Percentiles rank a stretch among this genome's conserved stretches.
Evolutionary conservation across 2,113 vertebrate species (phyloP).

Genomic region (Pitta sordida): DNA sequence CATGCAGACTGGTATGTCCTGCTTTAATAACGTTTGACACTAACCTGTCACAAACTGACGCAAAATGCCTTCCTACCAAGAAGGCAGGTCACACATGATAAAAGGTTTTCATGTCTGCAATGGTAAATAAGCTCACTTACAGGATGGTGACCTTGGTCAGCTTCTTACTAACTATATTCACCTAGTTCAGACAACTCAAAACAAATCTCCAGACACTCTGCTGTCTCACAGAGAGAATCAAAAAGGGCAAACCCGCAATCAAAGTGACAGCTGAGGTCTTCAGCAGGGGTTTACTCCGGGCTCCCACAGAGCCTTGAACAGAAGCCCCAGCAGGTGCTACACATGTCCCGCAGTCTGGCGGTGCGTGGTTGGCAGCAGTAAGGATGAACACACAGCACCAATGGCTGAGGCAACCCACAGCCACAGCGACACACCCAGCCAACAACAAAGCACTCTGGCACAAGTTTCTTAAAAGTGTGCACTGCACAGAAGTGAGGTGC

Average conservation of each 20-base stretch:
- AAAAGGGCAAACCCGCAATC: constrained; percentile 74
- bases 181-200: constrained; percentile 67
- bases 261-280: constrained; percentile 71
- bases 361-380: background rate
- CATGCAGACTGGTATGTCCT: background rate
- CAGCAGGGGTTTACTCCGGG: constrained; percentile 40
- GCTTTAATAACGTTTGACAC: background rate
- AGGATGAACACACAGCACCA: background rate
- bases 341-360: background rate
- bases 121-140: constrained; percentile 49
- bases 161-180: constrained; percentile 65
- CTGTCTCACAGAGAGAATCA: constrained; percentile 70
- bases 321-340: constrained; percentile 66
- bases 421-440: background rate
- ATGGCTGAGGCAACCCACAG: rapidly evolving
- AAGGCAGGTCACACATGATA: constrained; percentile 5
- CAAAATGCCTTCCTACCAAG: background rate
- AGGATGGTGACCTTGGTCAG: constrained; percentile 46
- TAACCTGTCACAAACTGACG: background rate
- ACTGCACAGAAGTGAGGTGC: background rate
- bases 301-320: constrained; percentile 61
- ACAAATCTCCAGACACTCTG: constrained; percentile 73
- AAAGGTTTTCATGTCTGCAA: constrained; percentile 8
- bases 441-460: background rate
- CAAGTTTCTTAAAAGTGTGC: background rate